Evolutionary conservation across 2,888 invertebrate species (phyloP), one percentile per base, ranked within the genome.

Genomic region (Xanthostigma xanthostigma): DNA sequence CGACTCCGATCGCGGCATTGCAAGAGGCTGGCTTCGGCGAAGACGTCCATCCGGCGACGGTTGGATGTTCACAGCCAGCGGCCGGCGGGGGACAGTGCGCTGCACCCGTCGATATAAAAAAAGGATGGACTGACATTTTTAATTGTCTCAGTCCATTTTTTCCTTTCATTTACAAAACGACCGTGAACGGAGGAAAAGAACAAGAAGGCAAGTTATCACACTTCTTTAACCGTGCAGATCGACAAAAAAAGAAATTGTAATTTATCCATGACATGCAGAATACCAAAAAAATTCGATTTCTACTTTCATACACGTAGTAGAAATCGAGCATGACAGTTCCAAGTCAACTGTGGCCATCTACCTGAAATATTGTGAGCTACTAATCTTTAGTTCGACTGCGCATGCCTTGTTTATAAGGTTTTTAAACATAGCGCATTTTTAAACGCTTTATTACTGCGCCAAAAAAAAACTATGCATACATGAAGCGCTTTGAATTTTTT

Each of bases 111-210:
- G 65, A 70, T 48, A 64, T 68, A 46, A 75, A 81, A 64, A 72
- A 79, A 53, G 76, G 76, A 55, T 88, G 87, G 86, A 77, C 87
- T 64, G 84, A 82, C 1, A 75, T 95, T 49, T 71, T 91, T 56
- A 89, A 90, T 2, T 95, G 95, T 61, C 79, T 95, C 62, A 76
- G 88, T 52, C 90, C 91, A 0, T 84, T 95, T 9, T 75, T 89
- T 65, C 84, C 84, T n/a, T 78, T 93, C 56, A 85, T 93, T 50
- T 85, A 85, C 45, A 89, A 87, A 64, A 80, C 83, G 11, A 72
- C 79, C 1, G 75, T 75, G 10, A 76, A 78, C 57, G 87, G 85
- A 60, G 75, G 78, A 51, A 85, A 83, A 61, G 74, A 73, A 52
- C 64, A 66, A 50, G 65, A 76, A 71, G 79, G 81, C 80, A 61